Evolutionary conservation across 2,113 vertebrate species (phyloP).

Genomic region (Setophaga coronata): DNA sequence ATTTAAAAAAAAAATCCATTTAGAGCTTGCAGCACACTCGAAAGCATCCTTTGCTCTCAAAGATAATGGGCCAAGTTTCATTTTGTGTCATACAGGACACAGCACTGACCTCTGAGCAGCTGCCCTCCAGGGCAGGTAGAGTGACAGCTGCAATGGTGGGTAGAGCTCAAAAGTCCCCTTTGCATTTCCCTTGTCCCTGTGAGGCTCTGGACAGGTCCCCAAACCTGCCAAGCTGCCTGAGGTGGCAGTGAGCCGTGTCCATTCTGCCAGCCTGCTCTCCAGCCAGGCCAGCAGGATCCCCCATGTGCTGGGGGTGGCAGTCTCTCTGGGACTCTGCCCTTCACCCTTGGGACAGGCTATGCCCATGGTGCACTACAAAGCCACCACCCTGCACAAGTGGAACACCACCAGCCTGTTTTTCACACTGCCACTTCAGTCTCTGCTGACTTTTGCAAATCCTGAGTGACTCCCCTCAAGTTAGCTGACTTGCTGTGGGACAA

Average conservation of each 20-base stretch:
- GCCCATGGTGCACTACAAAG: background rate
- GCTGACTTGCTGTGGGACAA: background rate
- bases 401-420: background rate
- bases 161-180: background rate
- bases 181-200: background rate
- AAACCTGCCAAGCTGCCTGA: background rate
- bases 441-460: background rate
- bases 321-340: background rate
- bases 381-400: background rate
- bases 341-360: background rate
- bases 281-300: background rate
- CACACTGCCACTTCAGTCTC: background rate
- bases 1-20: background rate
- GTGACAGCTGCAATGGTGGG: background rate
- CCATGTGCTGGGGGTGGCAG: fast-evolving
- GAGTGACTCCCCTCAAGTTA: background rate
- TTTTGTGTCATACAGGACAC: background rate
- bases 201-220: background rate
- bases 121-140: background rate
- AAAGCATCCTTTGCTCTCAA: background rate
- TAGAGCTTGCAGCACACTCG: background rate
- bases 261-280: background rate
- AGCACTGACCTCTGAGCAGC: background rate
- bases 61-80: background rate
- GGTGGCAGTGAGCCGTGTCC: background rate